Evolutionary conservation across 2,888 invertebrate genomes (phyloP).

Genomic region (Phytoseiulus persimilis): DNA sequence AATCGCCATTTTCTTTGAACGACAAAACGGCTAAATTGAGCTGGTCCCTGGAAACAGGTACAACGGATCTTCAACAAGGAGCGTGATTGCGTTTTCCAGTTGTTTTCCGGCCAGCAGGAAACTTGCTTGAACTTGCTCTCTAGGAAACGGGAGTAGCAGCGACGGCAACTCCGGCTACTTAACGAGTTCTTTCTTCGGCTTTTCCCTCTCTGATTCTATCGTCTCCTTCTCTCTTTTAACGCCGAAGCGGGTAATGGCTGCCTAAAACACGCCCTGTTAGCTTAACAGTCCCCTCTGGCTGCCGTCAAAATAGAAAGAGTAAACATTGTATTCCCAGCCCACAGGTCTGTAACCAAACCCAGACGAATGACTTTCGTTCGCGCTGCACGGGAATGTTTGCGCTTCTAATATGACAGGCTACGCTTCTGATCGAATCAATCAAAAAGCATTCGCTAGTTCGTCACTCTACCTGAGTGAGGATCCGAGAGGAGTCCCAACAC

Average conservation of each 20-base stretch:
- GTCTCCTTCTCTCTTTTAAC: not conserved
- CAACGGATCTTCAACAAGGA: not conserved
- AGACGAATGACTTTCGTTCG: not conserved
- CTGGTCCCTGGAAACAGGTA: conserved; percentile 42
- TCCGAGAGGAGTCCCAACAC: conserved; percentile 45
- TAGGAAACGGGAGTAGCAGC: not conserved
- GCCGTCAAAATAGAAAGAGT: not conserved
- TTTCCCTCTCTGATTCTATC: not conserved
- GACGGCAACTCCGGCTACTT: not conserved
- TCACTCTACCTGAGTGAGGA: conserved; percentile 43
- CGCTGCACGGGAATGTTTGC: too few relatives aligned
- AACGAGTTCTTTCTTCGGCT: not conserved
- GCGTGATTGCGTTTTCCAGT: not conserved
- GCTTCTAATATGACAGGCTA: too few relatives aligned
- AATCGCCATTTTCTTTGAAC: conserved; percentile 49
- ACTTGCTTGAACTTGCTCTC: not conserved
- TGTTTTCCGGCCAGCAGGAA: not conserved
- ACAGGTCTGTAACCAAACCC: not conserved
- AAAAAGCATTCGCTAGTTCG: not conserved
- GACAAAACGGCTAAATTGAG: conserved; percentile 43
- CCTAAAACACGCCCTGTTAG: not conserved
- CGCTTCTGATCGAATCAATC: too few relatives aligned
- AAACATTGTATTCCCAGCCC: not conserved
- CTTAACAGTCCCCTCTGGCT: not conserved
- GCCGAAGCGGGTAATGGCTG: not conserved